Evolutionary conservation across 2,797 vertebrate species (phyloP).

Genomic region (Rhodeus uyekii): DNA sequence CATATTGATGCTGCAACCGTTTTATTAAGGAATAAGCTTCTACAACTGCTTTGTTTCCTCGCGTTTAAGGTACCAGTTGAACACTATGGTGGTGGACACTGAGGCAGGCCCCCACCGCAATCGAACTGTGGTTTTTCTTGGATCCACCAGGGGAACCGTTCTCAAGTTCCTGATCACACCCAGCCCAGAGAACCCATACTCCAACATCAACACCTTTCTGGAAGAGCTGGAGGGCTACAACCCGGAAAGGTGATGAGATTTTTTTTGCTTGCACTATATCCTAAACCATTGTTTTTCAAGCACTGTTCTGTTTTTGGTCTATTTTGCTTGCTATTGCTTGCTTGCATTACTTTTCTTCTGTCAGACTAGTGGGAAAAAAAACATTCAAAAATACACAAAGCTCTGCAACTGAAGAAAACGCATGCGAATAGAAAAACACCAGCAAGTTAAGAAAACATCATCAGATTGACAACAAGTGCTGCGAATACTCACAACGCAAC

Average conservation of each 20-base stretch:
- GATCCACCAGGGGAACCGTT: conserved; percentile 88
- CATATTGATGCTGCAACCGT: background rate
- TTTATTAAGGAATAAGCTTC: background rate
- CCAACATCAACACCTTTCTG: conserved; percentile 79
- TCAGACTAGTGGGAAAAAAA: background rate
- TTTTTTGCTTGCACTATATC: background rate
- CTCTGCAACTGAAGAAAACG: no score
- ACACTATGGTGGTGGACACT: conserved; percentile 89
- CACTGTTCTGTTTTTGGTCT: background rate
- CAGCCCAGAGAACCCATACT: conserved; percentile 67
- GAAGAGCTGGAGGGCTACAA: conserved; percentile 96
- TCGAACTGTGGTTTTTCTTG: conserved; percentile 90
- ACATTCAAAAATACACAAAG: background rate
- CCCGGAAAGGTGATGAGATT: conserved; percentile 82
- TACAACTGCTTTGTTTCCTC: conserved; percentile 37
- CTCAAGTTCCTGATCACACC: conserved; percentile 92
- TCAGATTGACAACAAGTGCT: no score
- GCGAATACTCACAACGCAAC: no score
- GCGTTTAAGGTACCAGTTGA: conserved; percentile 85
- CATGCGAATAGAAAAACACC: no score
- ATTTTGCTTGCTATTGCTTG: background rate
- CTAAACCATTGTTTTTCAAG: conserved; percentile 29
- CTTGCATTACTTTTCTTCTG: background rate
- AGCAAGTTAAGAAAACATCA: no score
- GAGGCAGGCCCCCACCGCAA: conserved; percentile 89